A percentile compares a stretch with the other conserved stretches of the same genome.
These are phyloP conservation scores for Cyclura pinguis DNA, from an alignment of 2,797 vertebrate species.

Conservation along the genomic window DNA sequence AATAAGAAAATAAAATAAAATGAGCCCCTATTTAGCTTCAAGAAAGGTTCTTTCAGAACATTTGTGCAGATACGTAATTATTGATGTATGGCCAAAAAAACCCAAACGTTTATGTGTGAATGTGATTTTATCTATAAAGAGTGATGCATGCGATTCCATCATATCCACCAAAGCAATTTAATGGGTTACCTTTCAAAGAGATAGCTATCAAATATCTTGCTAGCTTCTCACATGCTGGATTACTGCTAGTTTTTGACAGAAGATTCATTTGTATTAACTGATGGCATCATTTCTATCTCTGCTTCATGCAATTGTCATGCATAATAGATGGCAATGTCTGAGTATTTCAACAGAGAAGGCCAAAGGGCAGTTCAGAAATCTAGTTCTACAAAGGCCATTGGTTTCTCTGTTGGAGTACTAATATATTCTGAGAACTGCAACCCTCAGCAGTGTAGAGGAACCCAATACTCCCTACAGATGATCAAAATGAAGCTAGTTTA, in stretches of 20 bases:
- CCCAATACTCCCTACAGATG: background rate
- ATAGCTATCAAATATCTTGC: background rate
- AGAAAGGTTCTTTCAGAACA: background rate
- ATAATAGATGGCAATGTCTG: background rate
- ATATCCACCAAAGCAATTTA: background rate
- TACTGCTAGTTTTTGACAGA: background rate
- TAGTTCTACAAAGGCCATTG: background rate
- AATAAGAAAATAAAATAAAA: background rate
- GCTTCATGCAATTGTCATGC: background rate
- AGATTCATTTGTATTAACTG: constrained; percentile 20
- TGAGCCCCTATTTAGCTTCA: background rate
- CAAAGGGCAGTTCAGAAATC: background rate
- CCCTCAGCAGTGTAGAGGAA: background rate
- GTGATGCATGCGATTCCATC: background rate
- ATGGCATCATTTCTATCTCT: constrained; percentile 10
- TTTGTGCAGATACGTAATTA: background rate
- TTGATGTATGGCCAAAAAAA: background rate
- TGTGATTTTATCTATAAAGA: background rate
- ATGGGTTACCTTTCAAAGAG: background rate
- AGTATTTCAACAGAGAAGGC: background rate
- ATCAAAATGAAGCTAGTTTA: background rate
- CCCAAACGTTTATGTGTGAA: fast-evolving
- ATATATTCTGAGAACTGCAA: background rate
- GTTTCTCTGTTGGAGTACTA: background rate
- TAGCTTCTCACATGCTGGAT: background rate